Base-by-base conservation (phyloP, 2,113 vertebrate genomes). In the Hassar affinis region DNA sequence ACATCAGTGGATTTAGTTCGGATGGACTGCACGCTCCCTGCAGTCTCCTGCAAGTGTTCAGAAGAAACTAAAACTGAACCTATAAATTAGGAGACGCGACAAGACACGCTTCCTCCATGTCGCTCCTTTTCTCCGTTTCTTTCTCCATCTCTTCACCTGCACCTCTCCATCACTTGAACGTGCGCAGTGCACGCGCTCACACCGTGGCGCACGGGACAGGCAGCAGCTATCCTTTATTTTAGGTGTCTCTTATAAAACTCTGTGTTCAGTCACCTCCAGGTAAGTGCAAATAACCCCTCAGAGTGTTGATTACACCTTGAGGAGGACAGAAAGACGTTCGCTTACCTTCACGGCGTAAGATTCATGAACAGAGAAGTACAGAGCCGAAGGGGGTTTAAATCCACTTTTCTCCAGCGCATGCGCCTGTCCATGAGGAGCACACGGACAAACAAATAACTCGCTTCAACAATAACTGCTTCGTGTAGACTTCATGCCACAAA, bases 261-360 rank as follows among this genome's bases (percentile, higher is more conserved):
- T 30, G 9, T 38, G 4, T 56, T 25, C 14, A 52, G 15, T 52
- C n/a, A 33, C 33, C 9, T 33, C 17, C 17, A 30, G 6, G 18
- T 5, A 20, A 15, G n/a, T 27, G 11, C 0, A 69, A 10, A 71
- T 9, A n/a, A n/a, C 15, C 25, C 27, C 4, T 42, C 20, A 4
- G 4, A 1, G 33, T 1, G 33, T 10, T 38, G 11, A 45, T 69
- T 0, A 6, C 35, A 71, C 35, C 18, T 18, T 7, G n/a, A n/a
- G 11, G 2, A n/a, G 38, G 42, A 17, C 6, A 30, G 22, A 56
- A 20, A 57, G 52, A 25, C 71, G 91, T 90, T 51, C 14, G 18
- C 77, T 35, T 93, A 95, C 94, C 94, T 93, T 95, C 91, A 95
- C 92, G 91, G 91, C 90, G 92, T 92, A 92, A 93, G 93, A 92